Conservation (phyloP, 2,797 vertebrate genomes). For the Chaetophractus vellerosus region DNA sequence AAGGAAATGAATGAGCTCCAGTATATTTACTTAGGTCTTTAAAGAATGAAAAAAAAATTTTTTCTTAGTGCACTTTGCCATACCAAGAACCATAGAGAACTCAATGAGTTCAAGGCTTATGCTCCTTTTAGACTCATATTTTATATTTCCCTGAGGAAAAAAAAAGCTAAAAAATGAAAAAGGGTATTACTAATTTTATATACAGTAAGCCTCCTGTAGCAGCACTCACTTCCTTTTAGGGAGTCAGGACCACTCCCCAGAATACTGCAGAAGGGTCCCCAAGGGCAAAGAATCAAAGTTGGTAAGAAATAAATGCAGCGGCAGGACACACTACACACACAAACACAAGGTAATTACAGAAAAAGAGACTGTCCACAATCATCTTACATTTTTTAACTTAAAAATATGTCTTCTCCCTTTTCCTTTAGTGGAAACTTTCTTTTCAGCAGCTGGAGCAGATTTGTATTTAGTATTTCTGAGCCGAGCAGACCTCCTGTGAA, state of each 20-base stretch:
- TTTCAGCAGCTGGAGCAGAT: constrained; percentile 96
- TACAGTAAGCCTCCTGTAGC: background rate
- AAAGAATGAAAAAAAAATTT: constrained; percentile 9
- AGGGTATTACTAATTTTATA: background rate
- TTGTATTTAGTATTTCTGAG: constrained; percentile 99
- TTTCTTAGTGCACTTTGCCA: background rate
- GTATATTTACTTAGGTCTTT: constrained; percentile 45
- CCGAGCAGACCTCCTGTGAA: constrained; percentile 96
- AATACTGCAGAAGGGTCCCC: background rate
- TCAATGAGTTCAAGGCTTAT: background rate
- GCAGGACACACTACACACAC: constrained; percentile 6
- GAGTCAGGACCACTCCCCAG: background rate
- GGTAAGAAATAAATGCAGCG: background rate
- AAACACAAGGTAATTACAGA: background rate
- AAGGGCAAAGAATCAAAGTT: background rate
- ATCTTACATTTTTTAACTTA: constrained; percentile 97
- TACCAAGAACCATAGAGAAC: constrained; percentile 25
- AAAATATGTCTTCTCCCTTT: constrained; percentile 99
- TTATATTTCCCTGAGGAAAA: background rate
- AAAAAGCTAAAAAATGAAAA: background rate
- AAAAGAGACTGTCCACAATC: constrained; percentile 34
- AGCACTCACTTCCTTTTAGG: background rate
- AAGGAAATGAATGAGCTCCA: background rate
- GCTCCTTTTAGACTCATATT: constrained; percentile 26
- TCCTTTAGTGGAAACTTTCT: constrained; percentile 99